phyloP scores from a whole-genome alignment of 2,797 vertebrate genomes.

The Odontamblyopus rebecca region DNA sequence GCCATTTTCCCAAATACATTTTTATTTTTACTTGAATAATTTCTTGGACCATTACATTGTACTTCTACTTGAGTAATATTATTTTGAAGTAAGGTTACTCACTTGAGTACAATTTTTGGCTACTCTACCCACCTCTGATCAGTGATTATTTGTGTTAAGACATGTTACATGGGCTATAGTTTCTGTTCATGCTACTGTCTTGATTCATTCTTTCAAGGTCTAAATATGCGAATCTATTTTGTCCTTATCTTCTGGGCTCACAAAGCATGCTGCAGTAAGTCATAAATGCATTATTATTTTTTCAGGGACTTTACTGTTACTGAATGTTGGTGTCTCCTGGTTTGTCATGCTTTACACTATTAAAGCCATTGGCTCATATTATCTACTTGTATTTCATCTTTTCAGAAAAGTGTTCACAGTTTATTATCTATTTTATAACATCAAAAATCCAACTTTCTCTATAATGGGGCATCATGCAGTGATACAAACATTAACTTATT shows the following conservation, averaged over 20 bases:
- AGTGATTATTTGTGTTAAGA: conserved; percentile 37
- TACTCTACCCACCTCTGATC: too few species aligned
- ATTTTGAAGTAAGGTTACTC: too few species aligned
- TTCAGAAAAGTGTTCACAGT: background rate
- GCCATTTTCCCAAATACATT: too few species aligned
- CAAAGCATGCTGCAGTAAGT: conserved; percentile 69
- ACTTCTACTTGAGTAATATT: too few species aligned
- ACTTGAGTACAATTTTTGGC: too few species aligned
- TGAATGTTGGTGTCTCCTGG: conserved; percentile 62
- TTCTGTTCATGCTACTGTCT: conserved; percentile 26
- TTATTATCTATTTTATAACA: background rate
- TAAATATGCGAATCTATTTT: conserved; percentile 24
- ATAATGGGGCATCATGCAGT: background rate
- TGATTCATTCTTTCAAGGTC: conserved; percentile 24
- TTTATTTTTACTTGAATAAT: too few species aligned
- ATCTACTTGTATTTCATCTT: conserved; percentile 13
- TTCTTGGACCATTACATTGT: too few species aligned
- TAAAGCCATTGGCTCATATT: conserved; percentile 57
- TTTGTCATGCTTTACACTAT: conserved; percentile 73
- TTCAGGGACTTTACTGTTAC: conserved; percentile 71
- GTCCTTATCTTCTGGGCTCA: conserved; percentile 55
- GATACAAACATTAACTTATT: background rate
- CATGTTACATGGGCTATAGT: conserved; percentile 10
- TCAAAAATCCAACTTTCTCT: background rate
- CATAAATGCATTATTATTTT: conserved; percentile 59